phyloP scores from a whole-genome alignment of 1,140 invertebrate genomes.

The Cyrtorhinus lividipennis region DNA sequence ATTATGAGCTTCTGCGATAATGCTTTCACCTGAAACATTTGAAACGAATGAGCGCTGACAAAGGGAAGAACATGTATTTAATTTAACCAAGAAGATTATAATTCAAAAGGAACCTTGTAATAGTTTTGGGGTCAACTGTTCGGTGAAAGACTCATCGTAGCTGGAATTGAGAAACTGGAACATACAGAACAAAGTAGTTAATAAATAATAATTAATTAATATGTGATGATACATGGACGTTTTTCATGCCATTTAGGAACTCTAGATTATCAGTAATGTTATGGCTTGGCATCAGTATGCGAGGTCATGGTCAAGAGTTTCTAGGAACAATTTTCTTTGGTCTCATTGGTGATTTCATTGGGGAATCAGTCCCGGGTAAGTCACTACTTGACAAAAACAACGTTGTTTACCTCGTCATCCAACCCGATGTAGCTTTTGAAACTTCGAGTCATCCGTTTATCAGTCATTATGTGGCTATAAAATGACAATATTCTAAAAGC shows the following conservation, averaged over 20 bases:
- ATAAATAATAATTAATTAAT: too few species aligned
- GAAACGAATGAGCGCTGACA: too few species aligned
- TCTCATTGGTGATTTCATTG: too few species aligned
- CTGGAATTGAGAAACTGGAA: conserved; percentile 26
- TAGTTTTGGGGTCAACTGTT: conserved; percentile 30
- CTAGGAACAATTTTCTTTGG: too few species aligned
- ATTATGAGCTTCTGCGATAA: conserved; percentile 60
- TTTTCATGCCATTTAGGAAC: too few species aligned
- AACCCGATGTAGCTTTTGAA: conserved; percentile 22
- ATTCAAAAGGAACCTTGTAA: conserved; percentile 30
- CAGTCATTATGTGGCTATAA: conserved; percentile 16
- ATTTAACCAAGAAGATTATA: background rate
- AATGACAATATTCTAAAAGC: too few species aligned
- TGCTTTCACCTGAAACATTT: conserved; percentile 49
- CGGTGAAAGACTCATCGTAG: conserved; percentile 25
- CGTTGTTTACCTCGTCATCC: conserved; percentile 20
- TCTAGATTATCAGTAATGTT: too few species aligned
- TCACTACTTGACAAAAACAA: too few species aligned
- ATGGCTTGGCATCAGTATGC: too few species aligned
- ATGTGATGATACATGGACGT: too few species aligned
- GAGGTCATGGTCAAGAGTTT: too few species aligned
- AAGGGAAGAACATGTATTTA: background rate
- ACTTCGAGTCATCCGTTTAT: conserved; percentile 20
- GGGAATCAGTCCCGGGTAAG: too few species aligned
- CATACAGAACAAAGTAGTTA: background rate